Evolutionary conservation across 2,113 vertebrate genomes (phyloP).

Genomic region (Machaerirhynchus nigripectus): DNA sequence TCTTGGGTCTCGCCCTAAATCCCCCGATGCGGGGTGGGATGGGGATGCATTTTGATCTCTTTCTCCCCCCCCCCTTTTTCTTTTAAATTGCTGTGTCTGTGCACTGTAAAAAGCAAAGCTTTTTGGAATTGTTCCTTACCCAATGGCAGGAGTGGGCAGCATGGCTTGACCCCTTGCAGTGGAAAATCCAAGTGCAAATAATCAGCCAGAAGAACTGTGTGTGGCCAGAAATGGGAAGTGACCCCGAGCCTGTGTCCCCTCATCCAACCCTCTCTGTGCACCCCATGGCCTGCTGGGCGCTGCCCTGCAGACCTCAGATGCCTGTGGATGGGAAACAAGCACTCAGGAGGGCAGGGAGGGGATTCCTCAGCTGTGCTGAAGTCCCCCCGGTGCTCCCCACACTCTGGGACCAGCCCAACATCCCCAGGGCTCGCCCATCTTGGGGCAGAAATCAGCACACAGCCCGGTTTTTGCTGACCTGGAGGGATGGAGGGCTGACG

Average conservation of each 20-base stretch:
- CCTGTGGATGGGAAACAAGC: background rate
- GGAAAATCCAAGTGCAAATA: background rate
- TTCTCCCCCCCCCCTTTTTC: background rate
- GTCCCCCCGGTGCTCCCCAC: background rate
- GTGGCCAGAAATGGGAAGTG: background rate
- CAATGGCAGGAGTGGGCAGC: fast-evolving
- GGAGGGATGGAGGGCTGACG: too few relatives aligned
- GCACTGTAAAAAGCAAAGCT: background rate
- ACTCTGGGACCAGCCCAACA: background rate
- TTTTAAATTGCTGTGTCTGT: background rate
- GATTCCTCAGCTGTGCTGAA: background rate
- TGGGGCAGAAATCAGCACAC: too few relatives aligned
- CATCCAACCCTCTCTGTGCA: background rate
- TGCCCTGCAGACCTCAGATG: background rate
- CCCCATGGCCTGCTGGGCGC: fast-evolving
- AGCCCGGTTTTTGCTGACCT: background rate
- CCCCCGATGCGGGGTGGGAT: background rate
- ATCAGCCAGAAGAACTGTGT: background rate
- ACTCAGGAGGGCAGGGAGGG: background rate
- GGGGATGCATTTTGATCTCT: background rate
- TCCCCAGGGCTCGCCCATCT: background rate
- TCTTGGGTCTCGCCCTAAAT: background rate
- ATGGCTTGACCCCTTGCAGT: background rate
- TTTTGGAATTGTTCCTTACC: background rate
- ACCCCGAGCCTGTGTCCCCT: fast-evolving